Evolutionary conservation across 1,140 invertebrate species (phyloP).

Genomic region (Diorhabda elongata): DNA sequence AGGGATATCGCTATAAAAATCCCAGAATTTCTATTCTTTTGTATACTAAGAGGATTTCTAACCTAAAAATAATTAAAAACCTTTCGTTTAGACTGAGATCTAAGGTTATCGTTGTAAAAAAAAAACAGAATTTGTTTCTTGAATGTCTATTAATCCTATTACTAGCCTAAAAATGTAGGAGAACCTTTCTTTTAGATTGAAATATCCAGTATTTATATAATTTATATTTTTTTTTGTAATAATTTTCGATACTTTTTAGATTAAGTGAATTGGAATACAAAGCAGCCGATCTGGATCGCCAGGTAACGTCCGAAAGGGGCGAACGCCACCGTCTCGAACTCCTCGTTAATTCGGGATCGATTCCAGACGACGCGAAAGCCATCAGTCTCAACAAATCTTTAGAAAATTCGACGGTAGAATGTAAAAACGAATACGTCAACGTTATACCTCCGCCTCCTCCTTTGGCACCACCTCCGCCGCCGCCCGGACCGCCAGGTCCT

Average conservation of each 20-base stretch:
- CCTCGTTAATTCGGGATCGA: slow-evolving; percentile 79
- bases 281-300: slow-evolving; percentile 66
- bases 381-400: slow-evolving; percentile 38
- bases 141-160: no score
- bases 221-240: neutral
- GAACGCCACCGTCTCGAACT: slow-evolving; percentile 79
- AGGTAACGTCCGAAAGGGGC: slow-evolving; percentile 76
- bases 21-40: no score
- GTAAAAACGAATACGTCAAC: slow-evolving; percentile 49
- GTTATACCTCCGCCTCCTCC: slow-evolving; percentile 59
- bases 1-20: no score
- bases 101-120: no score
- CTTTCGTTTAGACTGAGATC: no score
- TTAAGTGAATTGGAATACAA: slow-evolving; percentile 69
- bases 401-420: slow-evolving; percentile 33
- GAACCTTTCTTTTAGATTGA: no score
- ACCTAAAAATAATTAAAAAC: no score
- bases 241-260: slow-evolving; percentile 25
- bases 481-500: slow-evolving; percentile 51
- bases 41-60: no score
- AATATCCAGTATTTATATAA: no score
- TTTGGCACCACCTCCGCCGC: slow-evolving; percentile 53
- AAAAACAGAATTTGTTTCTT: no score
- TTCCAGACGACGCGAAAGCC: slow-evolving; percentile 90
- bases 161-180: no score